These are phyloP conservation scores for Hippocampus zosterae DNA, from an alignment of 2,113 vertebrate species.

Conservation along the genomic window DNA sequence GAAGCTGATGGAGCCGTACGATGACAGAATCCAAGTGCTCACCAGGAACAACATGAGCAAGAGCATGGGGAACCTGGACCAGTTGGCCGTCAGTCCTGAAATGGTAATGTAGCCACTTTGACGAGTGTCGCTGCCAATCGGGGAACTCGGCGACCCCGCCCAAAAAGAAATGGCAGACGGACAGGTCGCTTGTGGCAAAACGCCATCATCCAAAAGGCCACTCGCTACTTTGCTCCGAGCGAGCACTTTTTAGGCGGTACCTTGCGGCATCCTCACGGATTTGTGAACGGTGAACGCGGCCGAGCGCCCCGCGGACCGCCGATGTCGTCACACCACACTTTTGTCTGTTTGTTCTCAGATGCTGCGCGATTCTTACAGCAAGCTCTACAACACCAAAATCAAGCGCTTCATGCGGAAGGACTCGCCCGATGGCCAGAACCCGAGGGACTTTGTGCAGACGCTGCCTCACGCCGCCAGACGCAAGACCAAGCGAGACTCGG, in stretches of 20 bases:
- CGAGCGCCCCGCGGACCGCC: neutral
- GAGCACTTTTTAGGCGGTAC: too few species aligned
- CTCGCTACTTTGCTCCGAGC: too few species aligned
- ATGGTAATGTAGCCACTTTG: slow-evolving; percentile 43
- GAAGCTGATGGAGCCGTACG: slow-evolving; percentile 61
- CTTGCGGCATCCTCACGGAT: neutral
- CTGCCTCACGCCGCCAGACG: slow-evolving; percentile 22
- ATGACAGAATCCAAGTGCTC: slow-evolving; percentile 57
- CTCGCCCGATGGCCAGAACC: neutral
- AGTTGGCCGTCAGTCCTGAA: slow-evolving; percentile 40
- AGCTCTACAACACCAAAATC: slow-evolving; percentile 70
- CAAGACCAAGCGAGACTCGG: slow-evolving; percentile 19
- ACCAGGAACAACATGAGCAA: slow-evolving; percentile 50
- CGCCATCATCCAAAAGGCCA: too few species aligned
- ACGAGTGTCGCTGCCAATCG: too few species aligned
- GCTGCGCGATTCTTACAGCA: slow-evolving; percentile 69
- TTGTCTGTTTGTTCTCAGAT: slow-evolving; percentile 50
- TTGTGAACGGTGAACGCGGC: neutral
- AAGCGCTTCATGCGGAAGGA: slow-evolving; percentile 63
- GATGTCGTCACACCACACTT: neutral
- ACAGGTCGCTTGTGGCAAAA: too few species aligned
- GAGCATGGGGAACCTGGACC: slow-evolving; percentile 58
- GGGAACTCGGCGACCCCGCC: too few species aligned
- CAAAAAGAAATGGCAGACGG: too few species aligned
- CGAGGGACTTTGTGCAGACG: neutral